These are phyloP conservation scores for Sceloporus tristichus DNA, from an alignment of 2,113 vertebrate genomes.

Conservation along the genomic window DNA sequence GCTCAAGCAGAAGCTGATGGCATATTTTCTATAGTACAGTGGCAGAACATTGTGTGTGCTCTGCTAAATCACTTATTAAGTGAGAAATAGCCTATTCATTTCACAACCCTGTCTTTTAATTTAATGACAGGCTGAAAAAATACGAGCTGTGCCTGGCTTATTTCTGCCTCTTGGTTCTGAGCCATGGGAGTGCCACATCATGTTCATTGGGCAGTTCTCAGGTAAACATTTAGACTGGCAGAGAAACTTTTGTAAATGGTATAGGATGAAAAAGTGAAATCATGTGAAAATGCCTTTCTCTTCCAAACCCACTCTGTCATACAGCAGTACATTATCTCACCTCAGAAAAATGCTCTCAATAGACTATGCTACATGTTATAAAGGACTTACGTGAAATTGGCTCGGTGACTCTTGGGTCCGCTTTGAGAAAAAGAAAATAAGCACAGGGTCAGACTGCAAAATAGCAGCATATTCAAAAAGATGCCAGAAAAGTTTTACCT, in stretches of 20 bases:
- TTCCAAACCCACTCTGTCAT: slow-evolving; percentile 15
- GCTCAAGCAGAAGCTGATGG: slow-evolving; percentile 18
- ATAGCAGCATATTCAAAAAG: slow-evolving; percentile 47
- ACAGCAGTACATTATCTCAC: slow-evolving; percentile 36
- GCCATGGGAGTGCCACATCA: slow-evolving; percentile 52
- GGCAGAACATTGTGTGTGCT: slow-evolving; percentile 20
- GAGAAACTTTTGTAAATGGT: slow-evolving; percentile 41
- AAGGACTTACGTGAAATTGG: slow-evolving; percentile 87
- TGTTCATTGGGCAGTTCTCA: slow-evolving; percentile 24
- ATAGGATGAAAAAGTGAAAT: slow-evolving; percentile 64
- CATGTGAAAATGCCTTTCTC: slow-evolving; percentile 36
- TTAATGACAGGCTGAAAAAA: slow-evolving; percentile 62
- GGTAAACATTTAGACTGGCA: slow-evolving; percentile 70
- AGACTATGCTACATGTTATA: background rate
- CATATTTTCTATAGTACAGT: slow-evolving; percentile 30
- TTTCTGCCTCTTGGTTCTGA: slow-evolving; percentile 55
- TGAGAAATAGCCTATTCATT: slow-evolving; percentile 46
- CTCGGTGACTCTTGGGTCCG: slow-evolving; percentile 94
- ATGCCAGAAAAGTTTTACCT: slow-evolving; percentile 27
- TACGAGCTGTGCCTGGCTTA: slow-evolving; percentile 49
- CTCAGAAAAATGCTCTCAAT: slow-evolving; percentile 46
- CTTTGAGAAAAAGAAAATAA: slow-evolving; percentile 76
- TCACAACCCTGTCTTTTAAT: slow-evolving; percentile 47
- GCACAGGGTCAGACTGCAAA: slow-evolving; percentile 61
- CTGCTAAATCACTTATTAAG: slow-evolving; percentile 62